Evolutionary conservation across 2,113 vertebrate species (phyloP).

Genomic region (Mastomys coucha): DNA sequence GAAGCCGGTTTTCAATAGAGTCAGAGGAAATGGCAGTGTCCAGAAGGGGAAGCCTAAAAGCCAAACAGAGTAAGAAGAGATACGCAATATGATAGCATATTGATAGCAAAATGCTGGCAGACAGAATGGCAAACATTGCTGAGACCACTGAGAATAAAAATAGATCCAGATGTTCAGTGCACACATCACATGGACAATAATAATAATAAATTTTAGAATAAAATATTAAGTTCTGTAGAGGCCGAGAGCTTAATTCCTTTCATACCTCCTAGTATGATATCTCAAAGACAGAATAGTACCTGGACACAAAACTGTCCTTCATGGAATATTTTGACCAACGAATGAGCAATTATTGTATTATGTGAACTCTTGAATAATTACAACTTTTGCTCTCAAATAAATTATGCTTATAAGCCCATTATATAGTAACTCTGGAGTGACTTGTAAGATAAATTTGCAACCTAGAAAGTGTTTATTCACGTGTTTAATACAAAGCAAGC

Average conservation of each 20-base stretch:
- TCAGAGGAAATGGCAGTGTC: neutral
- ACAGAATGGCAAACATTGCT: neutral
- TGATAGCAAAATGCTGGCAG: neutral
- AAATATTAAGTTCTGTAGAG: neutral
- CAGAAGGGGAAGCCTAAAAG: neutral
- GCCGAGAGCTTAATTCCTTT: neutral
- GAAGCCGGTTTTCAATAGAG: neutral
- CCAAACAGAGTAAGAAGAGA: neutral
- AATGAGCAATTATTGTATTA: neutral
- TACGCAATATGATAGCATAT: too few relatives aligned
- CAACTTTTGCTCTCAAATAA: neutral
- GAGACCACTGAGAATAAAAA: neutral
- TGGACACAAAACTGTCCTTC: neutral
- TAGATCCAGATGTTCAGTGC: neutral
- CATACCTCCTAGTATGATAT: neutral
- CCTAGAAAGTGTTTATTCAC: neutral
- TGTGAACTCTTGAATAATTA: neutral
- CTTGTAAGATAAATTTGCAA: neutral
- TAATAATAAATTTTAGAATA: neutral
- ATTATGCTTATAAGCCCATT: neutral
- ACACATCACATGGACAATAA: neutral
- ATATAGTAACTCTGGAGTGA: neutral
- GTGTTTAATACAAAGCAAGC: neutral
- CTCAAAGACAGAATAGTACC: neutral
- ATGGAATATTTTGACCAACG: neutral